These are phyloP conservation scores for Tribolium freemani DNA, from an alignment of 2,888 invertebrate species.

Conservation along the genomic window DNA sequence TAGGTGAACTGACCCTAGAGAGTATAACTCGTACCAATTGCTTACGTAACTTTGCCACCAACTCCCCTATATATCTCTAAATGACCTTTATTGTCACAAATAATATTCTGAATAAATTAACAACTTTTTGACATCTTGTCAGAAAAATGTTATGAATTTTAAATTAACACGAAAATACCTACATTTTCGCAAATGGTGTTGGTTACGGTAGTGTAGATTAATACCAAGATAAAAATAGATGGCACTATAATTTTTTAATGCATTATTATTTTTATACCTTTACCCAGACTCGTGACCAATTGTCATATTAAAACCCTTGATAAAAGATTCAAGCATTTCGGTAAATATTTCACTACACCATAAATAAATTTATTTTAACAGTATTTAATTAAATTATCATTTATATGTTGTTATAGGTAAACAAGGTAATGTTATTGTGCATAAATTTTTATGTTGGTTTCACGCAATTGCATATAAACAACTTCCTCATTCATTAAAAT, in stretches of 20 bases:
- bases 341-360: not conserved
- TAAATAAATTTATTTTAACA: constrained; percentile 2
- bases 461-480: constrained; percentile 39
- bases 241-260: not conserved
- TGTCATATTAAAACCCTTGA: not conserved
- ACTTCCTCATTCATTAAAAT: constrained; percentile 42
- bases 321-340: constrained; percentile 4
- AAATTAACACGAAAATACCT: not conserved
- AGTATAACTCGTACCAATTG: constrained; percentile 57
- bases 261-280: not conserved
- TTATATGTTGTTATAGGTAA: constrained; percentile 7
- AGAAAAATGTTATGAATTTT: not conserved
- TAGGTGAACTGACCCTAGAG: constrained; percentile 61
- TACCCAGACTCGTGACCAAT: not conserved
- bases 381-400: constrained; percentile 19
- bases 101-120: not conserved
- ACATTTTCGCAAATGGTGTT: not conserved
- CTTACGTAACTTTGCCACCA: constrained; percentile 37
- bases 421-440: constrained; percentile 33
- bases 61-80: constrained; percentile 20
- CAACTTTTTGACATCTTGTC: not conserved
- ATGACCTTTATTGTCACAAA: constrained; percentile 10
- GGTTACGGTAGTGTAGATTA: not conserved
- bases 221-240: not conserved
- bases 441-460: constrained; percentile 34